Base-by-base conservation (phyloP, 2,888 invertebrate species). In the Troilus luridus region DNA sequence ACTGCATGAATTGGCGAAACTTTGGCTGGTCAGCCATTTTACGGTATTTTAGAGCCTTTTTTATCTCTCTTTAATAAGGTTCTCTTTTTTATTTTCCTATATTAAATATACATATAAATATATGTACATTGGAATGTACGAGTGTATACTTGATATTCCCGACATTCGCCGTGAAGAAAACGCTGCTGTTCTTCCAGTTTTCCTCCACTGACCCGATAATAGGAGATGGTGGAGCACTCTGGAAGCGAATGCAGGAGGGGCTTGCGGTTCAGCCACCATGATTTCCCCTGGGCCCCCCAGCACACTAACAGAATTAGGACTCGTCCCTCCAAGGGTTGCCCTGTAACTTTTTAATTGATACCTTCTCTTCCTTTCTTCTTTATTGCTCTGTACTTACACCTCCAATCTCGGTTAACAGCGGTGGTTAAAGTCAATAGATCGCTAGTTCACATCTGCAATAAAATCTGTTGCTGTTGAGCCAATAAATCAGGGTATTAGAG, bases 221-320 rank as follows among this genome's bases (percentile, higher is more conserved):
- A 77, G 72, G 17, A 77, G 72, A 77, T 77, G 17, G 12, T 10
- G 72, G 72, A 77, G 72, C 41, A 41, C 72, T 12, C 17, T 27
- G 24, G 14, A 27, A 72, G 19, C 27, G n/a, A 67, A 2, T 64
- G 64, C 67, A 24, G 67, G 19, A 41, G 72, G 17, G 72, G 67
- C 24, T 19, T 77, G 72, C 19, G 72, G 72, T 77, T 77, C 17
- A 77, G 72, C 27, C 67, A 17, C 41, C 9, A 27, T 77, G 72
- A 77, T 77, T 77, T 77, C 72, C 72, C 72, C 0, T 17, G 17
- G 72, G 72, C 17, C 17, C 27, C 72, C 0, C 27, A 19, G 72
- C 72, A 77, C 72, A 77, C 72, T 77, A 77, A 77, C 72, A 77
- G 72, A 77, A 77, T 77, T 77, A 77, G 72, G 72, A 41, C 72